phyloP scores from a whole-genome alignment of 1,140 invertebrate species.

The Drosophila teissieri region DNA sequence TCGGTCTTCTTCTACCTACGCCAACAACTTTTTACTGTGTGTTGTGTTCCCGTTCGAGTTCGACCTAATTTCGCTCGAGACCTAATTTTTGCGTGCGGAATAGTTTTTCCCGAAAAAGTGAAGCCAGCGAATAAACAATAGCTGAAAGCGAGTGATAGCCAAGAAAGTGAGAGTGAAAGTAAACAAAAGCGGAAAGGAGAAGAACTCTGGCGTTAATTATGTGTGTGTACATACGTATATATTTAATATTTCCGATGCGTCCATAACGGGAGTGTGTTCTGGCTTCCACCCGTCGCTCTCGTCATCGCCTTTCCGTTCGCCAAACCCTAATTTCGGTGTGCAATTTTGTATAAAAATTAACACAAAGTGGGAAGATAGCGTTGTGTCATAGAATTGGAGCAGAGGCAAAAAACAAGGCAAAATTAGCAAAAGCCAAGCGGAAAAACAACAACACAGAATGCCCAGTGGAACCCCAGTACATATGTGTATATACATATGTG shows the following conservation, averaged over 20 bases:
- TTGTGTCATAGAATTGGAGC: slow-evolving; percentile 80
- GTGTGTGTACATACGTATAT: slow-evolving; percentile 9
- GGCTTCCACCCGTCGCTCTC: background rate
- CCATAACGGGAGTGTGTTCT: slow-evolving; percentile 53
- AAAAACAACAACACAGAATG: slow-evolving; percentile 48
- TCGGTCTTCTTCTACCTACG: slow-evolving; percentile 80
- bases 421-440: slow-evolving; percentile 49
- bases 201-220: slow-evolving; percentile 25
- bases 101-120: slow-evolving; percentile 73
- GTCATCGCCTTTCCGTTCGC: slow-evolving; percentile 2
- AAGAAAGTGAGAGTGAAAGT: slow-evolving; percentile 44
- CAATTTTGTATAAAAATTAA: slow-evolving; percentile 63
- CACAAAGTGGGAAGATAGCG: slow-evolving; percentile 33
- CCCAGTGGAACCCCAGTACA: slow-evolving; percentile 24
- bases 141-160: slow-evolving; percentile 30
- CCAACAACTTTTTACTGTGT: slow-evolving; percentile 80
- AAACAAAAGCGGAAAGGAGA: slow-evolving; percentile 30
- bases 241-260: slow-evolving; percentile 51
- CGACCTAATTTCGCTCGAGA: slow-evolving; percentile 69
- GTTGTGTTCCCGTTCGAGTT: slow-evolving; percentile 77
- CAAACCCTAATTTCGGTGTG: slow-evolving; percentile 41
- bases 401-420: slow-evolving; percentile 45
- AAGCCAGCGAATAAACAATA: slow-evolving; percentile 66
- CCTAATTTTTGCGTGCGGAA: slow-evolving; percentile 79
- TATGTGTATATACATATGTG: slow-evolving; percentile 20